Conservation (phyloP, 1,140 invertebrate species). For the Zaprionus ghesquierei region DNA sequence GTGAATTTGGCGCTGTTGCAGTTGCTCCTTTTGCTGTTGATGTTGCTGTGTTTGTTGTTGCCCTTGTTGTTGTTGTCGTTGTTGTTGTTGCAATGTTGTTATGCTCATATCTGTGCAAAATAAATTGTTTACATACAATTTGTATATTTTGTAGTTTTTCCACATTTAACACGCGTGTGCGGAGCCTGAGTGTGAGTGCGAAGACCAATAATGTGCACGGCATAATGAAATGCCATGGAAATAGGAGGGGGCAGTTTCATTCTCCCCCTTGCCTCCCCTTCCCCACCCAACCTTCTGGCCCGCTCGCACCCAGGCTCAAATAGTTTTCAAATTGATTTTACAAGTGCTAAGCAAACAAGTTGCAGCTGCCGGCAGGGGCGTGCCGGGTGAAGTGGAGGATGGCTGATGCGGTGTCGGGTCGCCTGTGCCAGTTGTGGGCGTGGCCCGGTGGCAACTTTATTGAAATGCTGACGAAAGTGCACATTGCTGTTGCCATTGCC, state of each 20-base stretch:
- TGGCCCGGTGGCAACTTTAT: conserved; percentile 37
- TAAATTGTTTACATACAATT: conserved; percentile 27
- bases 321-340: conserved; percentile 71
- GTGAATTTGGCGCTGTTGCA: conserved; percentile 27
- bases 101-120: conserved; percentile 24
- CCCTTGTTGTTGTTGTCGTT: not conserved
- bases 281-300: too few relatives aligned
- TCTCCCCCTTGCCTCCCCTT: not conserved
- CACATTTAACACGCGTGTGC: not conserved
- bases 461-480: conserved; percentile 45
- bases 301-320: conserved; percentile 23
- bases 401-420: not conserved
- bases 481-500: conserved; percentile 1
- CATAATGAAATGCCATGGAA: conserved; percentile 46
- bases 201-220: not conserved
- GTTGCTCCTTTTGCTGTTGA: not conserved
- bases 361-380: conserved; percentile 11
- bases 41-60: not conserved
- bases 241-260: conserved; percentile 17
- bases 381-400: not conserved
- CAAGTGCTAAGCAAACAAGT: conserved; percentile 69
- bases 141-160: conserved; percentile 15
- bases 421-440: not conserved
- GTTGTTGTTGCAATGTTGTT: not conserved
- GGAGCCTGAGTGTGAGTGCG: not conserved